phyloP scores from a whole-genome alignment of 2,797 vertebrate species.

The Sebastolobus alascanus region DNA sequence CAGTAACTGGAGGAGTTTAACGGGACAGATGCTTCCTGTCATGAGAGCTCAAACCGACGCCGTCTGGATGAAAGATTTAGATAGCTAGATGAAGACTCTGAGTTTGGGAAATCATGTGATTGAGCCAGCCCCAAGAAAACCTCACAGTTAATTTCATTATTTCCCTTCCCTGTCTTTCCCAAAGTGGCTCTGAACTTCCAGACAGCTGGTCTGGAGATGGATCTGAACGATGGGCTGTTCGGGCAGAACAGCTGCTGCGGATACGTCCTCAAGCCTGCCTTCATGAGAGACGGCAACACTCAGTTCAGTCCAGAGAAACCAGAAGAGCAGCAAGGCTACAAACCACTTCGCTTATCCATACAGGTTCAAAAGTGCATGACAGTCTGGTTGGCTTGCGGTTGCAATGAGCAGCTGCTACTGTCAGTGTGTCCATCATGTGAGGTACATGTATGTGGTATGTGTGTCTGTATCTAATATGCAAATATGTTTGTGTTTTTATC shows the following conservation, averaged over 20 bases:
- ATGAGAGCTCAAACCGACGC: neutral
- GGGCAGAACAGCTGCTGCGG: conserved; percentile 90
- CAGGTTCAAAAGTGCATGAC: conserved; percentile 83
- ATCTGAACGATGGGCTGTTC: conserved; percentile 94
- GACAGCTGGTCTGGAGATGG: conserved; percentile 95
- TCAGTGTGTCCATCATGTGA: neutral
- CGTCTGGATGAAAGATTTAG: neutral
- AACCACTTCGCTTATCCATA: conserved; percentile 84
- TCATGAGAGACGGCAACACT: conserved; percentile 86
- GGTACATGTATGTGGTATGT: too few species aligned
- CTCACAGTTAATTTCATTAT: conserved; percentile 4
- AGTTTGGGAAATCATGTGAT: conserved; percentile 11
- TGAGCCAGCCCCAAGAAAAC: neutral
- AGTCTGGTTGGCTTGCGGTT: neutral
- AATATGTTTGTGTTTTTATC: conserved; percentile 27
- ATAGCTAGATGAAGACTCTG: neutral
- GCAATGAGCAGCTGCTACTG: neutral
- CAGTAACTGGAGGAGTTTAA: neutral
- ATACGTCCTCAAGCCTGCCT: conserved; percentile 92
- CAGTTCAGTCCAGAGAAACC: conserved; percentile 88
- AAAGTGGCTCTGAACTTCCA: conserved; percentile 97
- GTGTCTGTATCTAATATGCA: neutral
- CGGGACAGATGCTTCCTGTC: conserved; percentile 40
- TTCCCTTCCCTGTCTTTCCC: conserved; percentile 13
- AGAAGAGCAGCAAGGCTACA: conserved; percentile 65